These are phyloP conservation scores for Cynoglossus semilaevis DNA, from an alignment of 2,113 vertebrate genomes.

Conservation along the genomic window DNA sequence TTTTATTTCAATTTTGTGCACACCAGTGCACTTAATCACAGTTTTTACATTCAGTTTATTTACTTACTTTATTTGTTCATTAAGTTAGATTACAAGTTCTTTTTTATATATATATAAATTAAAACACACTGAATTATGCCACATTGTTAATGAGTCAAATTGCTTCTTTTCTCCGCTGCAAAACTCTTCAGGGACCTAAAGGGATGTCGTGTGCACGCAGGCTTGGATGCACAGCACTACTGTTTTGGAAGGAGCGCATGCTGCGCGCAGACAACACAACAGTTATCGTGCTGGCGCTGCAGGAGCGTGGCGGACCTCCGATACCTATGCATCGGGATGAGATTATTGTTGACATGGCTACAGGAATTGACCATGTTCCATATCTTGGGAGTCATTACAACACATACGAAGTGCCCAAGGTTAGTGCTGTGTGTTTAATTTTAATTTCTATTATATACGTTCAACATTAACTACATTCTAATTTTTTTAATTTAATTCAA, in stretches of 20 bases:
- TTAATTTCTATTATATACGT: neutral
- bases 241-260: slow-evolving; percentile 95
- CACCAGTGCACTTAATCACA: too few species aligned
- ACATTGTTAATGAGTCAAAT: too few species aligned
- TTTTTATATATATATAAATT: too few species aligned
- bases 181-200: slow-evolving; percentile 79
- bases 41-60: too few species aligned
- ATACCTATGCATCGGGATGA: slow-evolving; percentile 81
- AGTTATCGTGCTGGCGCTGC: slow-evolving; percentile 91
- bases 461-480: too few species aligned
- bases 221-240: slow-evolving; percentile 87
- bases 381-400: slow-evolving; percentile 79
- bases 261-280: slow-evolving; percentile 97
- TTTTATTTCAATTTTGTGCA: too few species aligned
- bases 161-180: neutral
- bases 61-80: too few species aligned
- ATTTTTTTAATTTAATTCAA: too few species aligned
- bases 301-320: slow-evolving; percentile 71
- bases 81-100: too few species aligned
- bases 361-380: slow-evolving; percentile 75
- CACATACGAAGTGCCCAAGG: slow-evolving; percentile 81
- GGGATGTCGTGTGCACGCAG: slow-evolving; percentile 88
- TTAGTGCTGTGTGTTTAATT: slow-evolving; percentile 43
- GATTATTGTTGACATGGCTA: slow-evolving; percentile 87
- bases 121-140: too few species aligned